Percentiles rank a stretch among this genome's conserved stretches.
phyloP scores from a whole-genome alignment of 2,113 vertebrate genomes.

The Stegastes partitus region DNA sequence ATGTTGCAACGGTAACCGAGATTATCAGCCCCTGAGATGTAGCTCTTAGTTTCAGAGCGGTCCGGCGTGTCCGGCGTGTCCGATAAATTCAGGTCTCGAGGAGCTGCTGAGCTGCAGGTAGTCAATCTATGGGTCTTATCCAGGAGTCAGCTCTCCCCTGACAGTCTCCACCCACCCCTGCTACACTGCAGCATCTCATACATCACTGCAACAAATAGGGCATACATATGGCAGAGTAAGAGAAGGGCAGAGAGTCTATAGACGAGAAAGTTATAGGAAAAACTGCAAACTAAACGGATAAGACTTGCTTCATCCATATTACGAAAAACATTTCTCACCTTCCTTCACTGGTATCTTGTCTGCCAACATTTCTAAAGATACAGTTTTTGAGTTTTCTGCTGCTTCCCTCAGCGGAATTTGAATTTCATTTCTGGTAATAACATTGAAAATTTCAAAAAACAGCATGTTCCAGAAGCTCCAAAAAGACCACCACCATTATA shows the following conservation, averaged over 20 bases:
- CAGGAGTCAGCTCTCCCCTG: constrained; percentile 49
- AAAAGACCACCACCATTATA: not conserved
- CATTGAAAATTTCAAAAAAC: not conserved
- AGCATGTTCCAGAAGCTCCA: not conserved
- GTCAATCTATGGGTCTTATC: constrained; percentile 70
- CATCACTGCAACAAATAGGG: constrained; percentile 69
- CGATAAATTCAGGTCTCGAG: constrained; percentile 59
- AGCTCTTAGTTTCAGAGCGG: constrained; percentile 49
- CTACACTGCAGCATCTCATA: constrained; percentile 61
- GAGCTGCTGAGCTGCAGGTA: constrained; percentile 60
- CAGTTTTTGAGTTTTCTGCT: not conserved
- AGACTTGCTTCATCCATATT: too few relatives aligned
- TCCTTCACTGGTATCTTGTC: too few relatives aligned
- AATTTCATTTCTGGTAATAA: constrained; percentile 1
- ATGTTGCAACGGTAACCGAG: constrained; percentile 34
- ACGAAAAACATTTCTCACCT: too few relatives aligned
- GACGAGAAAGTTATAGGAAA: constrained; percentile 26
- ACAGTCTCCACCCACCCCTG: constrained; percentile 51
- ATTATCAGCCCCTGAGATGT: constrained; percentile 42
- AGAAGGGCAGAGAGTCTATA: constrained; percentile 22
- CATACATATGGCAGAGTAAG: constrained; percentile 40
- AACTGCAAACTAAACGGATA: too few relatives aligned
- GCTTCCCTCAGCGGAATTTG: not conserved
- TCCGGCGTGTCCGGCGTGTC: constrained; percentile 34
- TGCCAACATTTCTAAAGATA: too few relatives aligned